Conservation (phyloP, 2,113 vertebrate genomes). For the Macroglossus sobrinus region DNA sequence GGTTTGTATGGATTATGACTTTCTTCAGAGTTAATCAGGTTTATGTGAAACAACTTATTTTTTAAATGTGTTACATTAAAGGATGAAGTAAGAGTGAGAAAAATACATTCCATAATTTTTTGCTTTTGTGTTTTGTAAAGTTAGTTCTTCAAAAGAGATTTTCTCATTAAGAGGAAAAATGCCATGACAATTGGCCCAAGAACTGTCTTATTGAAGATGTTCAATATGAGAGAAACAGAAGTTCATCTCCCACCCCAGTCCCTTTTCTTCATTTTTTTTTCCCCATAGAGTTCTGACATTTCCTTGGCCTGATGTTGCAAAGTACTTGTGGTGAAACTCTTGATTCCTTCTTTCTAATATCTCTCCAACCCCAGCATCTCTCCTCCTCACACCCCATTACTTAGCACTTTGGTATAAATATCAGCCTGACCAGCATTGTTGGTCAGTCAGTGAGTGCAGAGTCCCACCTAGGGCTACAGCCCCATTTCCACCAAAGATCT, state of each 20-base stretch:
- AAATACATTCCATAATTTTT: neutral
- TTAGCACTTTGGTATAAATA: neutral
- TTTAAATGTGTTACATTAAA: neutral
- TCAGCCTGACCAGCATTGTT: neutral
- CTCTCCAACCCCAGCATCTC: neutral
- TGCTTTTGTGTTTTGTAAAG: neutral
- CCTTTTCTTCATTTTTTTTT: neutral
- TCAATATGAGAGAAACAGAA: neutral
- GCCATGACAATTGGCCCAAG: neutral
- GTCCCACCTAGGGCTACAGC: neutral
- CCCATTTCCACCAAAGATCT: neutral
- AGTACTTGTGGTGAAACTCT: neutral
- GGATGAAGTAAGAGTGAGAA: neutral
- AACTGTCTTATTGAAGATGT: neutral
- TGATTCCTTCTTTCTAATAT: neutral
- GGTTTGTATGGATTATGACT: constrained; percentile 6
- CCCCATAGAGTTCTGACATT: neutral
- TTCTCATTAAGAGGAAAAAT: neutral
- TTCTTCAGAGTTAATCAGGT: neutral
- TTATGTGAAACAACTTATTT: constrained; percentile 17
- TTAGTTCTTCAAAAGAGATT: neutral
- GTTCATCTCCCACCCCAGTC: neutral
- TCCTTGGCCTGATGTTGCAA: neutral
- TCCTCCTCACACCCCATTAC: neutral
- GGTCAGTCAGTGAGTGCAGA: neutral